phyloP scores from a whole-genome alignment of 1,140 invertebrate species.

The Zaprionus africanus region DNA sequence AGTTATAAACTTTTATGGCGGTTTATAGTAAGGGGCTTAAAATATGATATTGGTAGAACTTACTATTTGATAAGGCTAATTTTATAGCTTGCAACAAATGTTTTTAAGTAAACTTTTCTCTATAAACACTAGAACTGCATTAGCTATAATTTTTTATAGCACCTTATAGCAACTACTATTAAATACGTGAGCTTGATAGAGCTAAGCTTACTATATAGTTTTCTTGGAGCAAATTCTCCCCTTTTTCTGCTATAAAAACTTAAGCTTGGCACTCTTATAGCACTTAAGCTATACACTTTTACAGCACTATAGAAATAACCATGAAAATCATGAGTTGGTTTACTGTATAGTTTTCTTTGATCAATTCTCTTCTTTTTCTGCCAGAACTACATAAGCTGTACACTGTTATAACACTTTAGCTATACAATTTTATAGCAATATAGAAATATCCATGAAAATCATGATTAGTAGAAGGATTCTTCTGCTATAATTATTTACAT shows the following conservation, averaged over 20 bases:
- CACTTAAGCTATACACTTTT: background rate
- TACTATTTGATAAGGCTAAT: background rate
- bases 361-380: too few relatives aligned
- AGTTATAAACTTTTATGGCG: background rate
- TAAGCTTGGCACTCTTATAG: background rate
- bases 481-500: too few relatives aligned
- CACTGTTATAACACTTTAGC: background rate
- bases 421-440: background rate
- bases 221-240: too few relatives aligned
- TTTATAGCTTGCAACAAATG: too few relatives aligned
- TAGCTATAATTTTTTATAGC: background rate
- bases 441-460: background rate
- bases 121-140: too few relatives aligned
- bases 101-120: too few relatives aligned
- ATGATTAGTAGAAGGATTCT: background rate
- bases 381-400: background rate
- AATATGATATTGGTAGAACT: background rate
- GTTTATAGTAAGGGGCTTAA: background rate
- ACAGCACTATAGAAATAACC: background rate
- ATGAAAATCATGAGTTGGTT: background rate
- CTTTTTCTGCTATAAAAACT: too few relatives aligned
- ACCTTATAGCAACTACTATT: background rate
- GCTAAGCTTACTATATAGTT: background rate
- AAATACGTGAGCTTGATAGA: background rate
- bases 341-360: too few relatives aligned